Percentiles rank a stretch among this genome's conserved stretches.
Evolutionary conservation across 2,797 vertebrate species (phyloP).

Genomic region (Glyptemys insculpta): DNA sequence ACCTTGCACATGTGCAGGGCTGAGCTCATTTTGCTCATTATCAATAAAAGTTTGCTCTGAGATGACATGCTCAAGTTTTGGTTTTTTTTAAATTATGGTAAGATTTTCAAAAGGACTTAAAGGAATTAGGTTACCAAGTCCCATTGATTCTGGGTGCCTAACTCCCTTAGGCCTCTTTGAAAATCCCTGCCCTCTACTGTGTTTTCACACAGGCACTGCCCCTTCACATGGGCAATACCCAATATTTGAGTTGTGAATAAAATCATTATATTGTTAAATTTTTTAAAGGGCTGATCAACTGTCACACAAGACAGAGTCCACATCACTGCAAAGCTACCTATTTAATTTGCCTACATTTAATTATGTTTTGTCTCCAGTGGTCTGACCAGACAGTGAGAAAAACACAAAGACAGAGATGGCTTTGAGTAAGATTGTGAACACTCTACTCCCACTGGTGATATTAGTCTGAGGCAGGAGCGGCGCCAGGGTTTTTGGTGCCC

Average conservation of each 20-base stretch:
- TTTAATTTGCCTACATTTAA: constrained; percentile 15
- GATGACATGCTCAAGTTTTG: background rate
- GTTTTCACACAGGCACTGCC: background rate
- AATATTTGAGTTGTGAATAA: background rate
- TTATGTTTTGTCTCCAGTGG: constrained; percentile 37
- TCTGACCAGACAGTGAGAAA: constrained; percentile 50
- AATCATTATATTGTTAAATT: background rate
- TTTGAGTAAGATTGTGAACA: background rate
- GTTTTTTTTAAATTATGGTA: background rate
- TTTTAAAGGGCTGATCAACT: constrained; percentile 14
- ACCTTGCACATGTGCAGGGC: background rate
- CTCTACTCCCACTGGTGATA: constrained; percentile 33
- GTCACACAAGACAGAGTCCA: constrained; percentile 28
- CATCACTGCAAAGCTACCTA: constrained; percentile 45
- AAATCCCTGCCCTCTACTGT: background rate
- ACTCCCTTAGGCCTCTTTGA: rapidly evolving
- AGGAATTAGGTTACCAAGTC: background rate
- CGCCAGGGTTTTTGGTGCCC: no score
- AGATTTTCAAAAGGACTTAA: background rate
- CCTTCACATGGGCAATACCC: background rate
- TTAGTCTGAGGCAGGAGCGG: background rate
- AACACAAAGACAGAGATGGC: background rate
- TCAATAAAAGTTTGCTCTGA: background rate
- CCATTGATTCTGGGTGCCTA: background rate
- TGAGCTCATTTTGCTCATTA: background rate